These are phyloP conservation scores for Thripadectes ignobilis DNA, from an alignment of 2,797 vertebrate genomes.

Conservation along the genomic window DNA sequence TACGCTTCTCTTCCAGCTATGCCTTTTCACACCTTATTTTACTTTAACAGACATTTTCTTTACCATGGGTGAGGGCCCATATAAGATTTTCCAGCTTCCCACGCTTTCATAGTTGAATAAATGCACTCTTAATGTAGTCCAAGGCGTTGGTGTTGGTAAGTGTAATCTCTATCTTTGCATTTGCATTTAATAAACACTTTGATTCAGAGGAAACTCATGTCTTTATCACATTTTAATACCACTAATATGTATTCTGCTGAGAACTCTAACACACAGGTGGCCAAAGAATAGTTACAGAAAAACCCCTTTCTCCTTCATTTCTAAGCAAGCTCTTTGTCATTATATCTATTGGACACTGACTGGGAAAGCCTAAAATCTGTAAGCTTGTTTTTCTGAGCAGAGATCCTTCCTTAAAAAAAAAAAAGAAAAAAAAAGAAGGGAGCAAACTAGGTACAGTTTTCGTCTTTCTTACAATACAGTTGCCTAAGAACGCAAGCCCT, in stretches of 20 bases:
- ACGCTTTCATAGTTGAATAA: neutral
- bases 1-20: neutral
- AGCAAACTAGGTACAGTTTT: neutral
- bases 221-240: neutral
- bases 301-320: neutral
- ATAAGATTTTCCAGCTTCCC: neutral
- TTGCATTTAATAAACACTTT: neutral
- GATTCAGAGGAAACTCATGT: neutral
- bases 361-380: neutral
- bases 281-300: neutral
- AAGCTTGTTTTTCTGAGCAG: neutral
- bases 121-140: neutral
- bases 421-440: neutral
- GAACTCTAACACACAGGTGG: neutral
- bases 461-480: neutral
- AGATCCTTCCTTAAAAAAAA: neutral
- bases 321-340: neutral
- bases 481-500: neutral
- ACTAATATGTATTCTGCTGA: neutral
- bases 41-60: neutral
- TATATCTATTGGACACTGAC: neutral
- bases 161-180: neutral
- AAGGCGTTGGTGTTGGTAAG: neutral
- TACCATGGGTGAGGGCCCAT: neutral
- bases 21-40: neutral